Base-by-base conservation (phyloP, 1,140 invertebrate genomes). In the Anadara kagoshimensis region DNA sequence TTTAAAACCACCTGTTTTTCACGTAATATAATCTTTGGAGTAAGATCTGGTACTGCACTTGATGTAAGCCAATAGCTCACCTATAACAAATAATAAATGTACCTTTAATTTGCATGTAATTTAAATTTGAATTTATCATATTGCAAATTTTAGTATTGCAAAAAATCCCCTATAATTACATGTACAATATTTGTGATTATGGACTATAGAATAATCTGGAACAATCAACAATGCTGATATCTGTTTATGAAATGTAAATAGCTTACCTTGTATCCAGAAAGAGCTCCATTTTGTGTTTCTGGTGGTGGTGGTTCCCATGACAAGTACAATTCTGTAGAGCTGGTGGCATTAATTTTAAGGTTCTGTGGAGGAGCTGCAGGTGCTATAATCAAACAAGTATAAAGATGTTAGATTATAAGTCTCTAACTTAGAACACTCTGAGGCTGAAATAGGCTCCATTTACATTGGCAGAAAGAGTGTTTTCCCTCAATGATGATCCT, bases 221-320 rank as follows among this genome's bases (percentile, higher is more conserved):
- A 0, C n/a, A n/a, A n/a, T n/a, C n/a, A n/a, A n/a, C n/a, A n/a
- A n/a, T n/a, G n/a, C n/a, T n/a, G n/a, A n/a, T n/a, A n/a, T n/a
- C n/a, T n/a, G 5, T 22, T 14, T 26, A 58, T n/a, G n/a, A n/a
- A n/a, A n/a, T n/a, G n/a, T n/a, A n/a, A n/a, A n/a, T 1, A 67
- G 5, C 7, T 24, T 87, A 95, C 94, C 91, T 98, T 98, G 83
- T 98, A 98, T 43, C 97, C 96, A 12, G 97, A 90, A 7, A 98
- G 90, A 89, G 97, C 96, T 22, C 97, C 96, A 90, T 98, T 98
- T 87, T 96, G 95, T 90, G 94, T 93, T 79, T 93, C 93, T 59
- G 92, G 92, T 78, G 94, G 92, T 4, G 95, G 95, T 63, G 95
- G 93, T 83, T 93, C 92, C 97, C 97, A 99, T 26, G 92, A 90